Conservation (phyloP, 2,113 vertebrate genomes). For the Pycnonotus jocosus region DNA sequence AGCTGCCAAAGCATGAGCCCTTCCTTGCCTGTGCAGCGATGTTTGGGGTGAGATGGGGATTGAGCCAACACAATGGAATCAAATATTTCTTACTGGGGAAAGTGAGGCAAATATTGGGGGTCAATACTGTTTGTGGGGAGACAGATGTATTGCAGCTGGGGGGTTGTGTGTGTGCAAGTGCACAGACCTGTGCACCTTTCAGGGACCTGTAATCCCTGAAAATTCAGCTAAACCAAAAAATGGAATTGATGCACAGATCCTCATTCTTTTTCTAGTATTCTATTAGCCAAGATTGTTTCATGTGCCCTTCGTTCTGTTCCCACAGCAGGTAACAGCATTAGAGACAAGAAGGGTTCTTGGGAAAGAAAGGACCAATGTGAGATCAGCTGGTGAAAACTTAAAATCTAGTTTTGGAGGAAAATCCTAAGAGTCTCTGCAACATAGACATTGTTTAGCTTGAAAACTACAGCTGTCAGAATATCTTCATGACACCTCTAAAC, state of each 20-base stretch:
- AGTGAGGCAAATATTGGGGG: background rate
- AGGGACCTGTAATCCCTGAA: background rate
- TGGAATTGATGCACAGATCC: background rate
- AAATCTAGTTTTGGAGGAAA: background rate
- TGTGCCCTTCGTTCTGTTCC: background rate
- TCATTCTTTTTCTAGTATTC: background rate
- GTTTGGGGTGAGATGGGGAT: conserved; percentile 4
- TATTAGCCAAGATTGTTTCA: fast-evolving
- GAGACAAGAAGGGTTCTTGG: background rate
- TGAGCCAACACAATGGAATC: background rate
- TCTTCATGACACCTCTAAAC: background rate
- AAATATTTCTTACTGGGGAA: background rate
- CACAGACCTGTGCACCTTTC: background rate
- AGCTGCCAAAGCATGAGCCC: background rate
- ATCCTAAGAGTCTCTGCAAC: background rate
- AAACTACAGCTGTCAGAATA: background rate
- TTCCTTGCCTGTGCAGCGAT: conserved; percentile 35
- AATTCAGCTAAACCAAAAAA: background rate
- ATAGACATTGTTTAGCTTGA: background rate
- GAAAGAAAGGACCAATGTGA: background rate
- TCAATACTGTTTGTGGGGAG: background rate
- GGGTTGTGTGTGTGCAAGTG: background rate
- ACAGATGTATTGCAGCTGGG: fast-evolving
- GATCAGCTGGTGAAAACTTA: background rate
- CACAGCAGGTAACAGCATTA: background rate